Evolutionary conservation across 2,888 invertebrate genomes (phyloP), one percentile per base, ranked within the genome.

Genomic region (Philereme transversata): DNA sequence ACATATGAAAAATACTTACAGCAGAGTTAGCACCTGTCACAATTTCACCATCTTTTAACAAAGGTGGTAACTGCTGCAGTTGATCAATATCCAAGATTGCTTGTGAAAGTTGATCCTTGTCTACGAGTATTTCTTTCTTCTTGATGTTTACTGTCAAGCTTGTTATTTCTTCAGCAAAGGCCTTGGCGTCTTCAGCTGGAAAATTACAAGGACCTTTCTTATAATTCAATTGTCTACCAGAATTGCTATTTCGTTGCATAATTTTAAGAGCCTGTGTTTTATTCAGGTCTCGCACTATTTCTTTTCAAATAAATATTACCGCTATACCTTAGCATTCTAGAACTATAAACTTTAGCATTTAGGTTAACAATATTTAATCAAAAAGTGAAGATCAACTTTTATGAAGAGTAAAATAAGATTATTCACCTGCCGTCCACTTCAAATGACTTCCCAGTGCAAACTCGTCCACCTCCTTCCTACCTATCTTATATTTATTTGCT

Each of bases 1-100:
- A 2, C 22, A 22, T 10, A 45, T 2, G 41, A 45, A 11, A 48
- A 10, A 47, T 51, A 78, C 94, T 93, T 92, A 98, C 98, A 41
- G 98, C 97, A 62, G 98, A 97, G 75, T 96, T 96, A 47, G 97
- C 98, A 64, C 97, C 96, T 38, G 98, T 98, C 5, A 99, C 96
- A 10, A 96, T 93, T 33, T 96, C 97, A 70, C 96, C 95, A 81
- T 96, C 79, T 97, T 96, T 82, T 22, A 98, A 96, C 10, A 98
- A 90, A 0, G 96, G 86, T 0, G 96, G 94, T 51, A 98, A 88
- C 82, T 96, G 96, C 22, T 93, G 93, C n/a, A 99, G 87, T 34
- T 93, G 93, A 79, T 98, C 97, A 3, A 94, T 69, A 0, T 96
- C 97, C 4, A 97, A 48, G 71, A 95, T 91, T 7, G 95, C 94